Evolutionary conservation across 2,113 vertebrate species (phyloP).

Genomic region (Pipra filicauda): DNA sequence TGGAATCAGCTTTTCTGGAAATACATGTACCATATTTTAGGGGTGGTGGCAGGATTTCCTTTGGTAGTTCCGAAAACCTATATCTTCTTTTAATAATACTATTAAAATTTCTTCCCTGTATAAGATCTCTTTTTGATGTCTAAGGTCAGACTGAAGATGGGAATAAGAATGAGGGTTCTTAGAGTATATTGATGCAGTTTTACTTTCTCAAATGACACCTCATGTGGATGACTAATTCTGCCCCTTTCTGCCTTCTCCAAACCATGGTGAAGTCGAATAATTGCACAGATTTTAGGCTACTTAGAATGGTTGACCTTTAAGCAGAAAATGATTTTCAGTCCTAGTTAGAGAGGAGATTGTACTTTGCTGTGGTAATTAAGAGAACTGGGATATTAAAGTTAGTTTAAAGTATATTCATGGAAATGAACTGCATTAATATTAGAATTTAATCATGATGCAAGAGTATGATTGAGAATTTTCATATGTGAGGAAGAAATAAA

Average conservation of each 20-base stretch:
- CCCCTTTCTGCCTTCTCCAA: neutral
- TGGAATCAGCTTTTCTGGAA: neutral
- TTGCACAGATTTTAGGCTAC: neutral
- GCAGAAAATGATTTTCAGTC: neutral
- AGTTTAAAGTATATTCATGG: neutral
- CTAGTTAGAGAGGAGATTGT: neutral
- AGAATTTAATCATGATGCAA: neutral
- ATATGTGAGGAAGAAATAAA: neutral
- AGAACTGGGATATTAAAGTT: neutral
- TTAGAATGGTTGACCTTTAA: constrained; percentile 21
- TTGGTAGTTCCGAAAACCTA: neutral
- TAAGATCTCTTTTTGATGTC: neutral
- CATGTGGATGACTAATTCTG: neutral
- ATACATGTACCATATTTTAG: neutral
- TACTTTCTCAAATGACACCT: neutral
- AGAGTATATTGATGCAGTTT: neutral
- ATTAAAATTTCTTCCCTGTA: neutral
- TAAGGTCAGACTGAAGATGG: neutral
- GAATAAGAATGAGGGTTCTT: neutral
- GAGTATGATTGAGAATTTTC: neutral
- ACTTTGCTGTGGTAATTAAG: constrained; percentile 6
- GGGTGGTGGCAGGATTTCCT: neutral
- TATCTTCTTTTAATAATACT: neutral
- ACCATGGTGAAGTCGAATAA: neutral
- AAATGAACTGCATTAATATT: neutral